Base-by-base conservation (phyloP, 2,797 vertebrate genomes). In the Stomatorhinus walkeri region DNA sequence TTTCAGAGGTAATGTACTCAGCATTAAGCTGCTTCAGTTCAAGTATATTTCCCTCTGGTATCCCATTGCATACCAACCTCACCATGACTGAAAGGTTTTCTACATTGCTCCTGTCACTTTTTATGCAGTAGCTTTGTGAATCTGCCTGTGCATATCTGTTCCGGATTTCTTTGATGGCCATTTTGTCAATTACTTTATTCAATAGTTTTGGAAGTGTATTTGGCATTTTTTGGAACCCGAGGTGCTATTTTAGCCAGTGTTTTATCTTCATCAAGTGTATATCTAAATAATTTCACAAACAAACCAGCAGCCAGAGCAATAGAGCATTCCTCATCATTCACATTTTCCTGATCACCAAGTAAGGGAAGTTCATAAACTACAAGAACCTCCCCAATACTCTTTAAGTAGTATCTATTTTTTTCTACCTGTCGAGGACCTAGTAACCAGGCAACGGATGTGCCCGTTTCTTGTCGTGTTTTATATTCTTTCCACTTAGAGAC, bases 31-130 rank as follows among this genome's bases (percentile, higher is more conserved):
- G 59, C 9, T 68, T 10, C 32, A 87, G 28, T 43, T 87, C 87
- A 51, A 79, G 24, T 16, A 76, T 28, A n/a, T 48, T 40, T 40
- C 56, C 88, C 40, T 88, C 88, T 19, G 52, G 79, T 19, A 88
- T 32, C 4, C 12, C 24, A 88, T 83, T 83, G 43, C 88, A 19
- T 3, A 85, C 88, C 56, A 85, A 88, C 3, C 24, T 32, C 1
- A 88, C 19, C 19, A 59, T 85, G n/a, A 88, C 49, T 12, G 88
- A 88, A 22, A 88, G 7, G 56, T 88, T 81, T 81, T 22, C 87
- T 14, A 54, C 9, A 36, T 79, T 56, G 10, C 51, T 43, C 5
- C 72, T 76, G 84, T 88, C 79, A 56, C 49, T 88, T 88, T 88
- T 88, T 6, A 85, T 36, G 40, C 79, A 88, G 19, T 5, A 88